A percentile compares a stretch with the other conserved stretches of the same genome.
Evolutionary conservation across 2,113 vertebrate genomes (phyloP).

Genomic region (Oryzias javanicus): DNA sequence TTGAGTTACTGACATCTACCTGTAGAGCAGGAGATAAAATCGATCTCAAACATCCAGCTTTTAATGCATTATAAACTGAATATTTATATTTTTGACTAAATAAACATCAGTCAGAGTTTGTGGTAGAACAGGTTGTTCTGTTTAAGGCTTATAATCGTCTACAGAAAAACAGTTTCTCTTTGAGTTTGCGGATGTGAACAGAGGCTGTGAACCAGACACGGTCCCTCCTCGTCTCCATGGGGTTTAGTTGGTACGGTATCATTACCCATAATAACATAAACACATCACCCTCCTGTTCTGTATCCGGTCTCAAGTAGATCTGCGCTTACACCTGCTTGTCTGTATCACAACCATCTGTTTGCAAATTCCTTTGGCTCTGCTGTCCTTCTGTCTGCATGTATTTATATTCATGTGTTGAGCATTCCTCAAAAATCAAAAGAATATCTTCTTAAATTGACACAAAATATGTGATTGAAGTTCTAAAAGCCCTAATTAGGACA

Average conservation of each 20-base stretch:
- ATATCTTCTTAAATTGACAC: no score
- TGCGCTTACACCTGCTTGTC: slow-evolving; percentile 22
- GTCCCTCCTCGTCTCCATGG: slow-evolving; percentile 48
- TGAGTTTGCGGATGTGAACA: slow-evolving; percentile 4
- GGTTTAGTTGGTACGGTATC: slow-evolving; percentile 43
- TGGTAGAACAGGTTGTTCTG: no score
- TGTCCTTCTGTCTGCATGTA: background rate
- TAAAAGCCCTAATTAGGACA: no score
- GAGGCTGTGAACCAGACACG: slow-evolving; percentile 29
- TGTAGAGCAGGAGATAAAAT: no score
- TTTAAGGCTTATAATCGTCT: no score
- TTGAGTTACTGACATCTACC: no score
- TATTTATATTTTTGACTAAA: no score
- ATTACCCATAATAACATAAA: slow-evolving; percentile 67
- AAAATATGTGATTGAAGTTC: no score
- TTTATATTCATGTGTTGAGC: slow-evolving; percentile 3
- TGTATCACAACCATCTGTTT: slow-evolving; percentile 24
- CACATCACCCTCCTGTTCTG: slow-evolving; percentile 35
- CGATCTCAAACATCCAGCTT: no score
- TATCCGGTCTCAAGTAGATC: slow-evolving; percentile 26
- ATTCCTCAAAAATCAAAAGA: background rate
- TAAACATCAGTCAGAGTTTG: no score
- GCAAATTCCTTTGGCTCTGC: slow-evolving; percentile 25
- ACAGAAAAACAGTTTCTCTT: no score
- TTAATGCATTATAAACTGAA: no score